Conservation (phyloP, 2,113 vertebrate species). For the Semnopithecus entellus region DNA sequence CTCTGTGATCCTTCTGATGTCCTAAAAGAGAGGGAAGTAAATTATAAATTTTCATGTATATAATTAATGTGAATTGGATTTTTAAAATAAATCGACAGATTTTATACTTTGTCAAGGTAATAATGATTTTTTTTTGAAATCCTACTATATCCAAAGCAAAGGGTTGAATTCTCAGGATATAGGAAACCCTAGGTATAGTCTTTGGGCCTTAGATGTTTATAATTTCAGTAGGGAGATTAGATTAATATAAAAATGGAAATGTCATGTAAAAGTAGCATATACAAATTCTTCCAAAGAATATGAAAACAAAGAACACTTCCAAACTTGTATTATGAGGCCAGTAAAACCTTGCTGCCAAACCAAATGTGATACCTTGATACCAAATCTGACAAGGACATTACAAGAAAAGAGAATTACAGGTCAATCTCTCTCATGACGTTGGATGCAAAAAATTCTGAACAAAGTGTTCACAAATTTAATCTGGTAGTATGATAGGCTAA, state of each 20-base stretch:
- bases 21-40: background rate
- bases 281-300: background rate
- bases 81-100: background rate
- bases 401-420: background rate
- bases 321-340: background rate
- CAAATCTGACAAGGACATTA: background rate
- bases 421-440: constrained; percentile 1
- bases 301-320: background rate
- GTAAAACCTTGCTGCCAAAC: background rate
- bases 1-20: background rate
- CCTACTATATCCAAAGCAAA: background rate
- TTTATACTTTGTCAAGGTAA: background rate
- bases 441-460: background rate
- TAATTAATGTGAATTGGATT: background rate
- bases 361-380: background rate
- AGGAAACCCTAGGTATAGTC: background rate
- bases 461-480: background rate
- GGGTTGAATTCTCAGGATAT: background rate
- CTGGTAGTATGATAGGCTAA: background rate
- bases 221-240: background rate
- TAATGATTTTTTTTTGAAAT: background rate
- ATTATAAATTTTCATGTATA: background rate
- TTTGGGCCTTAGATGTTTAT: background rate
- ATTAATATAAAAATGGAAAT: constrained; percentile 38
- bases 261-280: background rate